These are phyloP conservation scores for Leptopilina clavipes DNA, from an alignment of 1,140 invertebrate genomes.

Conservation along the genomic window DNA sequence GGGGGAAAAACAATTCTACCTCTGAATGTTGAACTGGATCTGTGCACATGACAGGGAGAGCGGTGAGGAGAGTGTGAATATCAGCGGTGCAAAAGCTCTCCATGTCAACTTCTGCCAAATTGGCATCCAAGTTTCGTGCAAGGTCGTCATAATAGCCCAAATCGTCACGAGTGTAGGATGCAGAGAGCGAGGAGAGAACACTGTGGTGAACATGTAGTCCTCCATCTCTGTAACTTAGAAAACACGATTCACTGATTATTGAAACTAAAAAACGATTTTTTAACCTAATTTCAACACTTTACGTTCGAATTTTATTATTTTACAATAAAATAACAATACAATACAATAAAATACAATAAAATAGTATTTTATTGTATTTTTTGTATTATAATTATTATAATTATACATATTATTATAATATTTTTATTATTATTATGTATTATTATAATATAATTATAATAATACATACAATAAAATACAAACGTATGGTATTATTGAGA, in stretches of 20 bases:
- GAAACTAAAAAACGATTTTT: neutral
- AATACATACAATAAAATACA: too few relatives aligned
- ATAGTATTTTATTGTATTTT: too few relatives aligned
- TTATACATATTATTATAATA: too few relatives aligned
- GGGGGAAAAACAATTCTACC: conserved; percentile 52
- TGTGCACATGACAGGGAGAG: conserved; percentile 83
- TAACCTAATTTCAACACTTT: too few relatives aligned
- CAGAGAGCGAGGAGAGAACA: conserved; percentile 86
- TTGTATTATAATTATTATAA: too few relatives aligned
- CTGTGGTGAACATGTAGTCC: conserved; percentile 84
- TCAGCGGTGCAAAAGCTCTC: conserved; percentile 94
- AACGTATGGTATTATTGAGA: too few relatives aligned
- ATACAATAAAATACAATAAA: too few relatives aligned
- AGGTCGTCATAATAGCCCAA: conserved; percentile 89
- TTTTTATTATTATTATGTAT: too few relatives aligned
- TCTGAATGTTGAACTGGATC: conserved; percentile 75
- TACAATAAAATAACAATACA: too few relatives aligned
- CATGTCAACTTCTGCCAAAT: conserved; percentile 95
- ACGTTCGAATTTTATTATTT: too few relatives aligned
- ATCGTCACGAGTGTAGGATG: conserved; percentile 85
- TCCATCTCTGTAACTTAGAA: conserved; percentile 84
- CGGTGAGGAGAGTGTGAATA: conserved; percentile 88
- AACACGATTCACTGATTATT: conserved; percentile 50
- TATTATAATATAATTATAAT: too few relatives aligned
- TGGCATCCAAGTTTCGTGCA: conserved; percentile 91